Evolutionary conservation across 2,113 vertebrate species (phyloP).

Genomic region (Taxidea taxus): DNA sequence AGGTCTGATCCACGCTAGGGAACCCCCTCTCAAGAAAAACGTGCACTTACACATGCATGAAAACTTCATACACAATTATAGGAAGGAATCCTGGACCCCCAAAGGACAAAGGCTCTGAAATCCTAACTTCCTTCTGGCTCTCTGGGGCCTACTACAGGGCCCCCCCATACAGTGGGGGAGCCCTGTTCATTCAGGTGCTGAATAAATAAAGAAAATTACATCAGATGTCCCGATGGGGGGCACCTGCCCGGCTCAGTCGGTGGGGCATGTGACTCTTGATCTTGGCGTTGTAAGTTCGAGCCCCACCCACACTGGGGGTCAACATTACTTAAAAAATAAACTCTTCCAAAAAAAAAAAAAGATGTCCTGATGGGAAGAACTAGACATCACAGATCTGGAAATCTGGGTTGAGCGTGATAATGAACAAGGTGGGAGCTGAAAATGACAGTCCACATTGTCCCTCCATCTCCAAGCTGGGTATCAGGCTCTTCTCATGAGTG

Average conservation of each 20-base stretch:
- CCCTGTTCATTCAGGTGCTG: not conserved
- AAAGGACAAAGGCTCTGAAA: not conserved
- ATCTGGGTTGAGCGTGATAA: not conserved
- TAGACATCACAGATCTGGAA: not conserved
- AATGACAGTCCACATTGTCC: not conserved
- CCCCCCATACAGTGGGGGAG: not conserved
- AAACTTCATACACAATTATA: not conserved
- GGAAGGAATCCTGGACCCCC: not conserved
- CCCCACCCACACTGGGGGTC: not conserved
- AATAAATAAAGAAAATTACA: not conserved
- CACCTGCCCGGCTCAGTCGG: not conserved
- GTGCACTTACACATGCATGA: not conserved
- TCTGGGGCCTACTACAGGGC: not conserved
- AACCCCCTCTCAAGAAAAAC: not conserved
- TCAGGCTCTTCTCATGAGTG: not conserved
- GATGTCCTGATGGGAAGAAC: not conserved
- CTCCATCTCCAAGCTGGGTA: not conserved
- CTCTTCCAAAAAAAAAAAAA: not conserved
- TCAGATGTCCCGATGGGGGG: not conserved
- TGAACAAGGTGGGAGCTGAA: not conserved
- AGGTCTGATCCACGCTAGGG: not conserved
- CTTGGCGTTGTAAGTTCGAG: not conserved
- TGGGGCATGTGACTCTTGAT: not conserved
- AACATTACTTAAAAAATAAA: not conserved
- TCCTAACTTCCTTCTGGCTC: not conserved